These are phyloP conservation scores for Maniola jurtina DNA, from an alignment of 1,140 invertebrate species.

Conservation along the genomic window DNA sequence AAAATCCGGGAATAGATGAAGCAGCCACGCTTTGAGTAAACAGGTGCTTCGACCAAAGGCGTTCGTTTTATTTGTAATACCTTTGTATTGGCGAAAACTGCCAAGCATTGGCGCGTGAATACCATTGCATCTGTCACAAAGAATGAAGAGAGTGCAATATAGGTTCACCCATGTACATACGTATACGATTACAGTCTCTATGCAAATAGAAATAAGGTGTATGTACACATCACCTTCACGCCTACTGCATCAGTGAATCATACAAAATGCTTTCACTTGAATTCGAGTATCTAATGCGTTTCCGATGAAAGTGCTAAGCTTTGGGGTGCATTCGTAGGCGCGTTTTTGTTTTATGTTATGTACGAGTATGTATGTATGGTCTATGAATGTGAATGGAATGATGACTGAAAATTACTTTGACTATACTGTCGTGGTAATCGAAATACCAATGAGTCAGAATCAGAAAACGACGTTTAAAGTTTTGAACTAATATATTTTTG, in stretches of 20 bases:
- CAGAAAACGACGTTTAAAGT: too few relatives aligned
- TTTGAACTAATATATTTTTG: too few relatives aligned
- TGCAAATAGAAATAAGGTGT: conserved; percentile 4
- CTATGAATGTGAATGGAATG: background rate
- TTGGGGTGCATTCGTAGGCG: conserved; percentile 23
- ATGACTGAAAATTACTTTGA: background rate
- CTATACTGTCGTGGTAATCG: too few relatives aligned
- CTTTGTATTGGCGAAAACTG: conserved; percentile 31
- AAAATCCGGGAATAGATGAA: conserved; percentile 15
- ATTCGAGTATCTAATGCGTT: conserved; percentile 32
- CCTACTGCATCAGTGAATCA: conserved; percentile 27
- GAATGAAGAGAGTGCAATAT: conserved; percentile 24
- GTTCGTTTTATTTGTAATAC: conserved; percentile 24
- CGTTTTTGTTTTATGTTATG: conserved; percentile 7
- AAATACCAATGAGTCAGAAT: too few relatives aligned
- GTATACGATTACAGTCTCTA: background rate
- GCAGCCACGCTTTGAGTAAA: conserved; percentile 3
- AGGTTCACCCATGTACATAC: background rate
- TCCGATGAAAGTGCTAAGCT: conserved; percentile 30
- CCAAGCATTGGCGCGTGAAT: conserved; percentile 32
- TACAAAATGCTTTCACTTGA: conserved; percentile 32
- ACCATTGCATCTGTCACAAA: conserved; percentile 34
- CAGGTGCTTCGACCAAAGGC: conserved; percentile 20
- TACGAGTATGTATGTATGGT: background rate
- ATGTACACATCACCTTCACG: conserved; percentile 16